These are phyloP conservation scores for Apaloderma vittatum DNA, from an alignment of 2,113 vertebrate genomes.

Conservation along the genomic window DNA sequence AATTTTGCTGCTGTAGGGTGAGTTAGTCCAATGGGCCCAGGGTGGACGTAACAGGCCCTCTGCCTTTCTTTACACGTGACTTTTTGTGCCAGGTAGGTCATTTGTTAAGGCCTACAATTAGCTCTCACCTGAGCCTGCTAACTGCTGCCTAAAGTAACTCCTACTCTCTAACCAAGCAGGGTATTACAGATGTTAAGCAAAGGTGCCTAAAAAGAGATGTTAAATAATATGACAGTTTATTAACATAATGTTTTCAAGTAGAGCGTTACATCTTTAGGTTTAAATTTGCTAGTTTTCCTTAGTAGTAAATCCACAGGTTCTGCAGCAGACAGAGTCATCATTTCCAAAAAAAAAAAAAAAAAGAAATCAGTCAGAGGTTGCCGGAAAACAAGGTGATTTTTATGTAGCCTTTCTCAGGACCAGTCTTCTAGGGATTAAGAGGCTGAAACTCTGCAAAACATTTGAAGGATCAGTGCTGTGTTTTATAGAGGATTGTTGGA, in stretches of 20 bases:
- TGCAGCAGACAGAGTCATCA: not conserved
- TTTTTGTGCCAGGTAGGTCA: not conserved
- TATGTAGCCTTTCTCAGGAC: not conserved
- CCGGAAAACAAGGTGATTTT: not conserved
- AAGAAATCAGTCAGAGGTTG: not conserved
- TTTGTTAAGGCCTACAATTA: not conserved
- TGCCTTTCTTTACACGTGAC: not conserved
- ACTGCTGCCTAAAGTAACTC: not conserved
- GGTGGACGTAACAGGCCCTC: not conserved
- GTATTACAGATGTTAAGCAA: not conserved
- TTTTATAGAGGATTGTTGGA: not conserved
- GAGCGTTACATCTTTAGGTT: not conserved
- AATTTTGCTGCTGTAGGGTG: not conserved
- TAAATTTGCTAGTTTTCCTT: not conserved
- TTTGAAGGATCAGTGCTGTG: not conserved
- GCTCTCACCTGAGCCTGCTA: not conserved
- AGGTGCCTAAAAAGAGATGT: not conserved
- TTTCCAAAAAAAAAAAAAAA: not conserved
- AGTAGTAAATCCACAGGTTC: not conserved
- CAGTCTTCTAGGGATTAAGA: not conserved
- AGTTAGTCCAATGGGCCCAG: not conserved
- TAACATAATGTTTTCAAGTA: not conserved
- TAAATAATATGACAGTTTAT: not conserved
- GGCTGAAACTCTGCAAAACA: not conserved
- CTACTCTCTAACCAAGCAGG: not conserved